A percentile compares a stretch with the other conserved stretches of the same genome.
These are phyloP conservation scores for Xylophagus ater DNA, from an alignment of 2,888 invertebrate species.

Conservation along the genomic window DNA sequence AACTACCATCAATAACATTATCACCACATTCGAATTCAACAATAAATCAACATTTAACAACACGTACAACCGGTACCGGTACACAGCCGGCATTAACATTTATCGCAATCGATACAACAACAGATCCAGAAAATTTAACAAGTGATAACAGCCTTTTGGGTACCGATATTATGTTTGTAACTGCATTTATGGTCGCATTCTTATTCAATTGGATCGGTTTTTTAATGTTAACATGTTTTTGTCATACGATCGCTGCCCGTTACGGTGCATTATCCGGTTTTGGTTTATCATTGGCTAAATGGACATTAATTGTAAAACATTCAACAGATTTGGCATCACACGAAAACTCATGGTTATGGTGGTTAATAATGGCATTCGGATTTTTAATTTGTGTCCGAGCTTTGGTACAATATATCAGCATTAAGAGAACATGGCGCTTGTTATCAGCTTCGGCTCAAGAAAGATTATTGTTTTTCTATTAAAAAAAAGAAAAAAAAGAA, in stretches of 20 bases:
- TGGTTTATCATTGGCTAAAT: slow-evolving; percentile 85
- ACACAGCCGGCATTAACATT: slow-evolving; percentile 52
- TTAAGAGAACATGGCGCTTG: slow-evolving; percentile 79
- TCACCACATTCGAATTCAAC: slow-evolving; percentile 31
- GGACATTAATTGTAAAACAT: slow-evolving; percentile 89
- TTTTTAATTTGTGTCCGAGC: slow-evolving; percentile 79
- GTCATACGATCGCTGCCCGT: slow-evolving; percentile 85
- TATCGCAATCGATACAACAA: slow-evolving; percentile 57
- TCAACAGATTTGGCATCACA: slow-evolving; percentile 77
- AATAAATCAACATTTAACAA: slow-evolving; percentile 18
- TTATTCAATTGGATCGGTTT: slow-evolving; percentile 94
- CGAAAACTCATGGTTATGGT: slow-evolving; percentile 87
- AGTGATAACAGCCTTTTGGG: slow-evolving; percentile 73
- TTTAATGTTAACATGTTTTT: slow-evolving; percentile 82
- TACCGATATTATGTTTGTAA: slow-evolving; percentile 87
- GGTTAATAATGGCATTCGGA: slow-evolving; percentile 84
- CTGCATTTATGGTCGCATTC: slow-evolving; percentile 90
- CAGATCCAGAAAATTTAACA: slow-evolving; percentile 59
- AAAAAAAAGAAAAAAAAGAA: slow-evolving; percentile 22
- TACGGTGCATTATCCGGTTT: slow-evolving; percentile 89
- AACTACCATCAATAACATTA: slow-evolving; percentile 40
- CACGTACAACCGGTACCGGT: slow-evolving; percentile 18
- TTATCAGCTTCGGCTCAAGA: slow-evolving; percentile 78
- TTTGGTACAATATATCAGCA: slow-evolving; percentile 77
- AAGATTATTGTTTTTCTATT: slow-evolving; percentile 79